Base-by-base conservation (phyloP, 2,888 invertebrate genomes). In the Habroteleia sp. region DNA sequence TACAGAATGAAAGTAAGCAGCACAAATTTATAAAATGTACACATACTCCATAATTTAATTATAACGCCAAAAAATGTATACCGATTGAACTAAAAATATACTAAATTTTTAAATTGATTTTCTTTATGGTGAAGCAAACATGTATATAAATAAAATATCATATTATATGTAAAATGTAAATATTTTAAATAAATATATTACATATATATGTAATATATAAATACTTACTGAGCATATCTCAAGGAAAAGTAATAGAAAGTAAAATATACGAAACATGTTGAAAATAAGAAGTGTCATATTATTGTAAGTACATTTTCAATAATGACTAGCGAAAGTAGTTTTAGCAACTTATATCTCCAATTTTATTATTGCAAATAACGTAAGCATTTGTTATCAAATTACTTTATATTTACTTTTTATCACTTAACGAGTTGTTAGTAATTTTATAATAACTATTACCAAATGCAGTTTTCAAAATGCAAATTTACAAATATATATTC, bases 341-440 rank as follows among this genome's bases (percentile, higher is more conserved):
- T 42, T 2, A 42, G 31, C 7, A 63, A 63, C 42, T 52, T 31
- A 52, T 63, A 63, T 63, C 63, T 14, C 11, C 31, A 42, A 63
- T 52, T 63, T 41, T 33, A 33, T 42, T 42, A 27, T 33, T 42
- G 31, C 29, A 31, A 39, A 31, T 2, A 63, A 42, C 33, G 25
- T 42, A 63, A 63, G 33, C 33, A 5, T 48, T 52, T 17, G 33
- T 63, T 63, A 63, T 63, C 63, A 27, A 41, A 39, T 42, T 8
- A 42, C 63, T 42, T 25, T 50, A 33, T 33, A 39, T 23, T 23
- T 14, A 42, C 8, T 41, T 50, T 27, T 63, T 63, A 63, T 63
- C 42, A 50, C 46, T 20, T 31, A 39, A 31, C 29, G 48, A 11
- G 48, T 62, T 39, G 48, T 44, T 48, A 48, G 8, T 39, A 62